Base-by-base conservation (phyloP, 2,113 vertebrate genomes). In the Xerus inauris region DNA sequence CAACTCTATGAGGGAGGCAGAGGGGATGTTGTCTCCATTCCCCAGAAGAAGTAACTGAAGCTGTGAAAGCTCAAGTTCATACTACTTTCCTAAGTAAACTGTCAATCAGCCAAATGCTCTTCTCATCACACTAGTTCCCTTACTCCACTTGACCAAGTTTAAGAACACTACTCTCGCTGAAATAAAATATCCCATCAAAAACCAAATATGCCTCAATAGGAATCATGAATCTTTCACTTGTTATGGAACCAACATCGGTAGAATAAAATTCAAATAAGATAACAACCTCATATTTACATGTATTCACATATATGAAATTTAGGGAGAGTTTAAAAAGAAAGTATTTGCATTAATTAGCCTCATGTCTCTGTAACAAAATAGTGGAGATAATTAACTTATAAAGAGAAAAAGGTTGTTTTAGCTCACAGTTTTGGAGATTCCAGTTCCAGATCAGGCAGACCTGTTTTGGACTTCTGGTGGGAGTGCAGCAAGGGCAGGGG, bases 251-350 rank as follows among this genome's bases (percentile, higher is more conserved):
- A 92, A 89, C 6, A 67, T 12, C 28, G 7, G n/a, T 4, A 42
- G 17, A 59, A 38, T 76, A 62, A 82, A 87, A 82, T 71, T 85
- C 67, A 93, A 81, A 62, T 54, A 80, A 77, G 4, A 79, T 26
- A 45, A 1, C 49, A 84, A 42, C 5, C 16, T 69, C 22, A 64
- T 3, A n/a, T 69, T 65, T 82, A 62, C 22, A 71, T 47, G 42
- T 83, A 75, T 22, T 79, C 49, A 72, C 42, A 76, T 3, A 13
- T 7, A 16, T 8, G 19, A 75, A 73, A 28, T 28, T 20, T 85
- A 71, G 24, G 19, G 72, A 5, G 16, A 59, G 51, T 19, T 59
- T 62, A 57, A 40, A 47, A 72, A 75, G 32, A 77, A 57, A 42
- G 35, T 20, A 35, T 7, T 38, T 79, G 47, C 69, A 40, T 57